Base-by-base conservation (phyloP, 2,797 vertebrate species). In the Yasuhikotakia modesta region DNA sequence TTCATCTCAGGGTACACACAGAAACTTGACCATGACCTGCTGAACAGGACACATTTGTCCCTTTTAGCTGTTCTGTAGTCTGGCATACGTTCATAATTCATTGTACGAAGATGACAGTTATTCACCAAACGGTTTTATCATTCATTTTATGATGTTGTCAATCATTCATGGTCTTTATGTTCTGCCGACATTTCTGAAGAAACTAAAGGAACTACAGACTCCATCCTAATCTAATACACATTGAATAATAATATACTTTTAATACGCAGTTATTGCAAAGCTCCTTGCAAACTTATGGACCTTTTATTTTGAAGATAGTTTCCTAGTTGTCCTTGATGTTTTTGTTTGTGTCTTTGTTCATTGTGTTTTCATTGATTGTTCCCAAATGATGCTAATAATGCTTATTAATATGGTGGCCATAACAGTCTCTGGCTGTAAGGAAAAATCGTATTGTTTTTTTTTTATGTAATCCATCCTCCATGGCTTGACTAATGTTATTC, bases 401-500 rank as follows among this genome's bases (percentile, higher is more conserved):
- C 24, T 2, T 60, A 24, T 24, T 60, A 27, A 43, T 16, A 12
- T 63, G 48, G 48, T 50, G 30, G 16, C 2, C 6, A 60, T 60
- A 17, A 5, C 22, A 24, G 55, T 57, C 32, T 46, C 64, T 16
- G 27, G 17, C 7, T 35, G 19, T 21, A 46, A 53, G 35, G 22
- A 69, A 50, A 13, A 61, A 63, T 32, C 39, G n/a, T 46, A 65
- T 1, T 12, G 5, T 8, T 43, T 69, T 24, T 77, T 12, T 32
- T 77, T 13, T 35, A 70, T 53, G 16, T 1, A 52, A 63, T 24
- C n/a, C 32, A 55, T 64, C 21, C 17, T 70, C 57, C 12, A 16
- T 27, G 21, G 68, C 76, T 55, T 78, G 67, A 64, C 76, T 78
- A 78, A 64, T 78, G 58, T 43, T 45, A 55, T 70, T 53, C 57